Percentiles rank a stretch among this genome's conserved stretches.
Conservation (phyloP, 2,797 vertebrate genomes). For the Coluber constrictor region DNA sequence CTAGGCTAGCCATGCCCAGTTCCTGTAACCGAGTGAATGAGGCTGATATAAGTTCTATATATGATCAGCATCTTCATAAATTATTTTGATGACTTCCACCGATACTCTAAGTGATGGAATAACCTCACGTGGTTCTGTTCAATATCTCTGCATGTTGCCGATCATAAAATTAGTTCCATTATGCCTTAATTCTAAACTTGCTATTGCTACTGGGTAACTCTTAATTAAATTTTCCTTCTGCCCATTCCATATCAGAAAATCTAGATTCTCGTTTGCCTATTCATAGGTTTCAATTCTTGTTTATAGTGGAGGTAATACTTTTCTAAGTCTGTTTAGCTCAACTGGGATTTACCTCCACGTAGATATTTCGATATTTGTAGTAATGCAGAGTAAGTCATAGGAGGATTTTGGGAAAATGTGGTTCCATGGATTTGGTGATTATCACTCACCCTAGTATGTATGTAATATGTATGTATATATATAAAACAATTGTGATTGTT, state of each 20-base stretch:
- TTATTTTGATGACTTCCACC: neutral
- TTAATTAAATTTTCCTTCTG: neutral
- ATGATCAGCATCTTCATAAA: neutral
- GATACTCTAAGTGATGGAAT: accelerated
- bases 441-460: neutral
- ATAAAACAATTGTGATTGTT: too few species aligned
- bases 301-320: neutral
- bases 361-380: neutral
- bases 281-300: neutral
- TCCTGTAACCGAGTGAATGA: neutral
- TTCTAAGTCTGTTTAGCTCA: neutral
- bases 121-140: neutral
- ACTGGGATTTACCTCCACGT: neutral
- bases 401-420: neutral
- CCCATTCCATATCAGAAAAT: neutral
- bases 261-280: neutral
- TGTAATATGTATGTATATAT: neutral
- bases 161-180: neutral
- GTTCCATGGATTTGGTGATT: neutral
- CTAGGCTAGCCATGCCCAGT: too few species aligned
- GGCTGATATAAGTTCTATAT: neutral
- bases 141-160: neutral
- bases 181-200: constrained; percentile 24
- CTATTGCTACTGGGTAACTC: neutral
- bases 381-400: neutral